Conservation (phyloP, 1,140 invertebrate genomes). For the Heliconius eleuchia region DNA sequence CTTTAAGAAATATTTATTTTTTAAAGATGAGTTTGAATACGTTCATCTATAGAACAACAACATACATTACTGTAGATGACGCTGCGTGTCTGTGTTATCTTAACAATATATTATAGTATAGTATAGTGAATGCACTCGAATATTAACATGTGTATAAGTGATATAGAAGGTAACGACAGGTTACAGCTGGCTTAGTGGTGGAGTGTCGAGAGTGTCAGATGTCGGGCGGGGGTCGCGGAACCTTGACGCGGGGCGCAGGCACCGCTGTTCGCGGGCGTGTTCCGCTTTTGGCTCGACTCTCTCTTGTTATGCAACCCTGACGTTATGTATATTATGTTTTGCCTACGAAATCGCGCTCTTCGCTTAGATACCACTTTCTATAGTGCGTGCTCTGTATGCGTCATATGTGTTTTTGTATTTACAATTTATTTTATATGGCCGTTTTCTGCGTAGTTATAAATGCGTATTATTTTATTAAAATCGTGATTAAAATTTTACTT, state of each 20-base stretch:
- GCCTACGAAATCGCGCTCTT: conserved; percentile 58
- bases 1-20: too few species aligned
- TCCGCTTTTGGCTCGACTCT: conserved; percentile 72
- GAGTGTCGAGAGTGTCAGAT: neutral
- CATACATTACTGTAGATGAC: neutral
- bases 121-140: too few species aligned
- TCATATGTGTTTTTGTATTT: conserved; percentile 39
- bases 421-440: conserved; percentile 8
- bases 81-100: neutral
- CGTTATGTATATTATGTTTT: conserved; percentile 76
- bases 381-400: conserved; percentile 41
- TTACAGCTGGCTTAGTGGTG: conserved; percentile 28
- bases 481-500: neutral
- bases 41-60: too few species aligned
- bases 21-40: too few species aligned
- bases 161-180: conserved; percentile 8
- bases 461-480: neutral
- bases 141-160: too few species aligned
- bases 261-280: conserved; percentile 60
- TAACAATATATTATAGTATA: neutral
- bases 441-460: conserved; percentile 10
- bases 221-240: conserved; percentile 42
- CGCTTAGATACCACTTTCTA: conserved; percentile 68
- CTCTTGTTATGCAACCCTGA: conserved; percentile 78
- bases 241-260: conserved; percentile 62